Evolutionary conservation across 2,797 vertebrate genomes (phyloP), one percentile per base, ranked within the genome.

Genomic region (Brotula barbata): DNA sequence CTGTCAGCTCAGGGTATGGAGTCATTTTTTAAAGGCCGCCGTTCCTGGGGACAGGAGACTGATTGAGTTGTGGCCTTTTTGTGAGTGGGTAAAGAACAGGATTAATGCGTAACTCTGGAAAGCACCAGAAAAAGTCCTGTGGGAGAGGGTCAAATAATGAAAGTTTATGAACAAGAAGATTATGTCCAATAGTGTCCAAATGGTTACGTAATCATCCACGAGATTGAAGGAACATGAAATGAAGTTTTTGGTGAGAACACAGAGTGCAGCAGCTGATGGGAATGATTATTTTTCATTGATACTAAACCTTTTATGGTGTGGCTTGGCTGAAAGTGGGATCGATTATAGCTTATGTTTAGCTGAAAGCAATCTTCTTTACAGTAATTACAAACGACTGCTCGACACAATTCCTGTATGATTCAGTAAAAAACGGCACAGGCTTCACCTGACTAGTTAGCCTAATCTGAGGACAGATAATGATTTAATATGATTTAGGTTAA

Each of bases 41-140:
- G 68, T 80, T 88, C 57, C 71, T 39, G 50, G 78, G 82, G 82
- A 87, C 70, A 64, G 52, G 77, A 84, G 73, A 83, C 73, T 55
- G 83, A 72, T 48, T 59, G 72, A 89, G 85, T 69, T 81, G 73
- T 71, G 70, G 50, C 22, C 51, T 66, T 80, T 85, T 89, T 78
- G 78, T 71, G 58, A 76, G 43, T 76, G 84, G 75, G 71, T 15
- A 57, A 90, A 87, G 74, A 89, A 81, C 74, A 85, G 83, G 81
- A 90, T 90, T 90, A 90, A 90, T 87, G 85, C 58, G 37, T 50
- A 80, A 84, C 85, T 78, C 80, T 58, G 47, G 57, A 76, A 85
- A 76, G 58, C 58, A 79, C 68, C 73, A 25, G 40, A 25, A 80
- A 77, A 84, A 50, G 58, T 72, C 60, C 48, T 33, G 12, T 49